These are phyloP conservation scores for Pollenia labialis DNA, from an alignment of 2,888 invertebrate species.

Conservation along the genomic window DNA sequence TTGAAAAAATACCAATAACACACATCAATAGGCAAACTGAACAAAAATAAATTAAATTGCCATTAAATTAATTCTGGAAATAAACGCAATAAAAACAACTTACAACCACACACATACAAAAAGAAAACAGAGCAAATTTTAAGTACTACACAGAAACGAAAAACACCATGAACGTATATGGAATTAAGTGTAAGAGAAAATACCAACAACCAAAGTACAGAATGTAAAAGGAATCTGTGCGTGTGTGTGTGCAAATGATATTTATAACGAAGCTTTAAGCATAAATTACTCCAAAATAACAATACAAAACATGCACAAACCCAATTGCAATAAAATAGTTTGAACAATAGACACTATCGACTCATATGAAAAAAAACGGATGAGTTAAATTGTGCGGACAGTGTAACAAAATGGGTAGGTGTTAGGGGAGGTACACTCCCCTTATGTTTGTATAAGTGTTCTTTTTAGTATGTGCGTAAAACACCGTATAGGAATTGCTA, in stretches of 20 bases:
- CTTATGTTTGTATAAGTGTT: background rate
- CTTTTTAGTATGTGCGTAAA: slow-evolving; percentile 8
- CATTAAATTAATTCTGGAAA: slow-evolving; percentile 68
- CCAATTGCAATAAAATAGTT: slow-evolving; percentile 17
- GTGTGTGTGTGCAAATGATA: slow-evolving; percentile 22
- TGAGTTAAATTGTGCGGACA: background rate
- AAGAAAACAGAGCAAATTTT: background rate
- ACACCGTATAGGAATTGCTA: background rate
- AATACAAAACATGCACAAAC: slow-evolving; percentile 34
- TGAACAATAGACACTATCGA: slow-evolving; percentile 38
- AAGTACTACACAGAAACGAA: background rate
- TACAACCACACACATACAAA: slow-evolving; percentile 4
- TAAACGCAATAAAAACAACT: slow-evolving; percentile 37
- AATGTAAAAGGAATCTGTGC: slow-evolving; percentile 34
- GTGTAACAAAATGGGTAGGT: background rate
- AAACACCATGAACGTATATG: background rate
- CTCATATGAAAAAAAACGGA: background rate
- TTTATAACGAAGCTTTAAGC: slow-evolving; percentile 67
- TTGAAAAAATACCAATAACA: slow-evolving; percentile 66
- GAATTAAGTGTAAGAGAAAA: background rate
- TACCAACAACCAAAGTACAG: slow-evolving; percentile 36
- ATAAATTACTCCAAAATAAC: slow-evolving; percentile 67
- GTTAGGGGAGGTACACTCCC: background rate
- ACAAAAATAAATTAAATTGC: slow-evolving; percentile 65
- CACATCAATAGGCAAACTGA: slow-evolving; percentile 66